Base-by-base conservation (phyloP, 2,797 vertebrate species). In the Schizopygopsis malacanthus region DNA sequence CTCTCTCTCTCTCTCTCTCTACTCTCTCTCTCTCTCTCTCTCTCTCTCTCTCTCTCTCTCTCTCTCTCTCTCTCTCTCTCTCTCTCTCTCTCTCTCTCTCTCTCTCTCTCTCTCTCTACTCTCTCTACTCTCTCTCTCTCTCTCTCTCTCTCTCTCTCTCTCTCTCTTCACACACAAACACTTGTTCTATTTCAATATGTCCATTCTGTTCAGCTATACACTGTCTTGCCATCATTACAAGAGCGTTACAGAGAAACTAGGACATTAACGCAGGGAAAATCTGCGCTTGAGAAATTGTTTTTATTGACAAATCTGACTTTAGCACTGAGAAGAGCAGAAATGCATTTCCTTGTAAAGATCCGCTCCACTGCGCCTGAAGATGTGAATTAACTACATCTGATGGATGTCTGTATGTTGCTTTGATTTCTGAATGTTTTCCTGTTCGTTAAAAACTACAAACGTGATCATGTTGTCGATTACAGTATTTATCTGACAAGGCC, bases 301-400 rank as follows among this genome's bases (percentile, higher is more conserved):
- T 43, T 50, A 69, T 69, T 81, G 80, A 28, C 22, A 2, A 56
- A 56, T 70, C 37, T 25, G 67, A 54, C 28, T 54, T 82, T 56
- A 28, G 59, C 43, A 45, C 22, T 33, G 43, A 67, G 41, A 67
- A 81, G 37, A 33, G 59, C 25, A 67, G 45, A 69, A 70, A 15
- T 6, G 15, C 8, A 56, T 22, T 10, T 71, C 8, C 33, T 69
- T 71, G 33, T 69, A 56, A 82, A 82, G 13, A 71, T 71, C 3
- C 11, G 11, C 18, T 45, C 43, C 56, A 20, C n/a, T 63, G 18
- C 0, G 50, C 65, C 67, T 54, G 61, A 71, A 71, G 47, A 82
- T n/a, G 37, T 71, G 67, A 70, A 52, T 18, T 41, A 81, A 81
- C 28, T 41, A 70, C 33, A 25, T 81, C 65, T 81, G 65, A 71